These are phyloP conservation scores for Drosophila nigritarsus DNA, from an alignment of 2,888 invertebrate species.

Conservation along the genomic window DNA sequence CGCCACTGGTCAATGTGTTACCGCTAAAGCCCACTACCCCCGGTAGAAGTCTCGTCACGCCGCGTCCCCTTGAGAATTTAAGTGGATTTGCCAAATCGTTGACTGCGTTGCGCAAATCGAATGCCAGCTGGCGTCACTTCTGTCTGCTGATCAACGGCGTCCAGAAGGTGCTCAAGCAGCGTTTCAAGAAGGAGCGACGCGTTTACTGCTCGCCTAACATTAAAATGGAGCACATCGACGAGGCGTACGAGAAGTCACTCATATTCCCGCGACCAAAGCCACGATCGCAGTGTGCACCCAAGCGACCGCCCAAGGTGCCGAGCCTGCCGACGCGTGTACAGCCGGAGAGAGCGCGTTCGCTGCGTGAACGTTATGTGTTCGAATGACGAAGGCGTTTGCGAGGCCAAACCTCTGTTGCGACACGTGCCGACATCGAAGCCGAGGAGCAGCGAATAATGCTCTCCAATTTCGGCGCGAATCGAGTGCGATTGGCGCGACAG, in stretches of 20 bases:
- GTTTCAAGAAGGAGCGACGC: conserved; percentile 77
- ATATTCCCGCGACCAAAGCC: conserved; percentile 60
- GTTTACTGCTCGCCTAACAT: conserved; percentile 60
- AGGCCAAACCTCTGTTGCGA: background rate
- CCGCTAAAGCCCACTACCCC: background rate
- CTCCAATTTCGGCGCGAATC: conserved; percentile 42
- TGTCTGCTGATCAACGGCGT: conserved; percentile 68
- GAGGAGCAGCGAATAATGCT: conserved; percentile 32
- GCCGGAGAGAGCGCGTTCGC: conserved; percentile 75
- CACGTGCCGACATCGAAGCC: conserved; percentile 7
- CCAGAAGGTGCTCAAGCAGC: conserved; percentile 73
- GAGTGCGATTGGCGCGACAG: background rate
- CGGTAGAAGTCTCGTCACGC: background rate
- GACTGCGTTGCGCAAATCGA: conserved; percentile 45
- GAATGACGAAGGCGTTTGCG: conserved; percentile 70
- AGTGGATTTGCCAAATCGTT: conserved; percentile 51
- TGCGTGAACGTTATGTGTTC: conserved; percentile 76
- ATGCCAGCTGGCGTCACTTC: conserved; percentile 71
- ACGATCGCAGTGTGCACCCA: conserved; percentile 10
- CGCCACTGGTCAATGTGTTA: conserved; percentile 1
- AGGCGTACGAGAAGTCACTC: conserved; percentile 37
- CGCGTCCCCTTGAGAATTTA: conserved; percentile 33
- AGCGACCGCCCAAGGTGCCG: conserved; percentile 37
- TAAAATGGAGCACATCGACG: conserved; percentile 49
- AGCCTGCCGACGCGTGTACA: conserved; percentile 62